phyloP scores from a whole-genome alignment of 2,113 vertebrate genomes.

The Zapornia atra region DNA sequence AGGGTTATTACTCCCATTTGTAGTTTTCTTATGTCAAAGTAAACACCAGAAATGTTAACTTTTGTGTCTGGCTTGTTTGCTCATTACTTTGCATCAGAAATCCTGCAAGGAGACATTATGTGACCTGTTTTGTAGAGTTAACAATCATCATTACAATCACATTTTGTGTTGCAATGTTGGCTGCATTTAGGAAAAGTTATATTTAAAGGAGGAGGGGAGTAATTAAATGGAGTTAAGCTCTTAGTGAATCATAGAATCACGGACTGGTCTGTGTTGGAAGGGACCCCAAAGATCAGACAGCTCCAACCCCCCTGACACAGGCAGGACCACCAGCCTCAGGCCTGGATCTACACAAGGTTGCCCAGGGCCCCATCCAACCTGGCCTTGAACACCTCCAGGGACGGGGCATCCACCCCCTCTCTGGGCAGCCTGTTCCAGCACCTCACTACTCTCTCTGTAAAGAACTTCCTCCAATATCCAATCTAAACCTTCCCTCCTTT shows the following conservation, averaged over 20 bases:
- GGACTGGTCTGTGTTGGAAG: no score
- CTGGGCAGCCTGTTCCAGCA: no score
- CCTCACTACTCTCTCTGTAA: no score
- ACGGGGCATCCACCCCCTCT: no score
- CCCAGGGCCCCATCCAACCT: no score
- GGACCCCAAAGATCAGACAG: no score
- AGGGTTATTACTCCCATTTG: not conserved
- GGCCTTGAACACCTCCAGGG: no score
- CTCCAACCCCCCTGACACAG: no score
- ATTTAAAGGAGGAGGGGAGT: not conserved
- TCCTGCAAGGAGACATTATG: not conserved
- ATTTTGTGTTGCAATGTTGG: not conserved
- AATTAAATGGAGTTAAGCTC: not conserved
- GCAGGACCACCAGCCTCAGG: no score
- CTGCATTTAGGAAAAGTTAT: not conserved
- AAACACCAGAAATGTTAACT: not conserved
- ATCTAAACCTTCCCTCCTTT: no score
- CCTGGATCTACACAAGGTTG: no score
- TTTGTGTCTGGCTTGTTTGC: not conserved
- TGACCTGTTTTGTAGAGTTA: not conserved
- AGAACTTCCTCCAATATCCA: no score
- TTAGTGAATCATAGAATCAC: not conserved
- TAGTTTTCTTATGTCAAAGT: not conserved
- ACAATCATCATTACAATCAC: not conserved
- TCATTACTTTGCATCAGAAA: not conserved